Evolutionary conservation across 2,113 vertebrate species (phyloP).

Genomic region (Pitta sordida): DNA sequence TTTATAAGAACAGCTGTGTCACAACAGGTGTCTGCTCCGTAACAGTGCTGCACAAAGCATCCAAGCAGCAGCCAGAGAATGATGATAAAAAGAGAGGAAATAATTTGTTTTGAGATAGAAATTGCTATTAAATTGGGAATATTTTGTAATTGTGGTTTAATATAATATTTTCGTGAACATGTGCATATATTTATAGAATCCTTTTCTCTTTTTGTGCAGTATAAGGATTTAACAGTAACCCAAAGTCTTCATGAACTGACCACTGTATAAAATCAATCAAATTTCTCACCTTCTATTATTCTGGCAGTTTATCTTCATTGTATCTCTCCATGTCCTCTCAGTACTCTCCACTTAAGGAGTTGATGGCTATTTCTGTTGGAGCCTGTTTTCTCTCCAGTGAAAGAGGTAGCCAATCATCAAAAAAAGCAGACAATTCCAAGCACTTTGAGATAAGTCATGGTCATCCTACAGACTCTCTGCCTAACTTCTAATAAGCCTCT

Average conservation of each 20-base stretch:
- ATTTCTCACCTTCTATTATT: neutral
- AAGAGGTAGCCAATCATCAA: neutral
- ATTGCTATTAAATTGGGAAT: neutral
- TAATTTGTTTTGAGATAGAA: neutral
- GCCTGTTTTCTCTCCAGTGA: neutral
- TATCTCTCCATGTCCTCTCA: neutral
- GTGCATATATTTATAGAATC: neutral
- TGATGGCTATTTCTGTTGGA: neutral
- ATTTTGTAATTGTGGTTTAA: neutral
- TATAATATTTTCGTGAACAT: neutral
- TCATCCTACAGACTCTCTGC: neutral
- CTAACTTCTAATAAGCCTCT: neutral
- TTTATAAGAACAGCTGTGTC: neutral
- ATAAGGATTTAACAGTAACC: neutral
- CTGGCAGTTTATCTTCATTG: neutral
- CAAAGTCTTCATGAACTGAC: neutral
- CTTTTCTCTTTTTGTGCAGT: neutral
- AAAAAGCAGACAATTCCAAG: neutral
- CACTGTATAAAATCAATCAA: neutral
- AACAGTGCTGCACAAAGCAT: neutral
- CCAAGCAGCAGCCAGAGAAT: neutral
- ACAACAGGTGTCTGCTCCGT: conserved; percentile 27
- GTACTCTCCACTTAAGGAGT: neutral
- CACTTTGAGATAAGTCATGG: neutral
- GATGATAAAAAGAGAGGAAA: neutral